phyloP scores from a whole-genome alignment of 2,797 vertebrate species.

The Scolopax rusticola region DNA sequence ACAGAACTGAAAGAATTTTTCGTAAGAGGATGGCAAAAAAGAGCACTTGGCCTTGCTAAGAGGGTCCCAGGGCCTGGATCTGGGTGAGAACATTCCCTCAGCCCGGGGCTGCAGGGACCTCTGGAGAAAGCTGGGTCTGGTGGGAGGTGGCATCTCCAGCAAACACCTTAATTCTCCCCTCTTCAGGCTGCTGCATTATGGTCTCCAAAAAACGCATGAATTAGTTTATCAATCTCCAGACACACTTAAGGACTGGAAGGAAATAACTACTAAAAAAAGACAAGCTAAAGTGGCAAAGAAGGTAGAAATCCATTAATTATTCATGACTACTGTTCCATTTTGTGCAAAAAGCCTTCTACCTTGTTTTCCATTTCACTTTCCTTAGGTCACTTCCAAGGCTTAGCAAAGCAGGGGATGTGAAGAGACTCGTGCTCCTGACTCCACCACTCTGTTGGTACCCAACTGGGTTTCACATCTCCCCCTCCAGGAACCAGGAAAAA shows the following conservation, averaged over 20 bases:
- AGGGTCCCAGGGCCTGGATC: not conserved
- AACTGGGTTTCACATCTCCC: not conserved
- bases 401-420: not conserved
- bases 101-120: accelerated
- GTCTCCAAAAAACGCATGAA: not conserved
- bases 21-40: not conserved
- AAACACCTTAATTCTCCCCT: not conserved
- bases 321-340: not conserved
- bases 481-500: not conserved
- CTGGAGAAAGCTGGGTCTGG: not conserved
- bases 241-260: not conserved
- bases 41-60: not conserved
- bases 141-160: not conserved
- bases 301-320: not conserved
- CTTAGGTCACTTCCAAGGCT: not conserved
- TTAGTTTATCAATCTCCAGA: not conserved
- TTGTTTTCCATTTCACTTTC: not conserved
- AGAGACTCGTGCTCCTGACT: accelerated
- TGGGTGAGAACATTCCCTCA: not conserved
- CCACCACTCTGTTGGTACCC: not conserved
- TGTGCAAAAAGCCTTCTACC: slow-evolving; percentile 27
- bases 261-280: not conserved
- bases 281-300: not conserved
- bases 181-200: not conserved
- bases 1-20: not conserved